phyloP scores from a whole-genome alignment of 2,797 vertebrate genomes.

The Telmatherina bonti region DNA sequence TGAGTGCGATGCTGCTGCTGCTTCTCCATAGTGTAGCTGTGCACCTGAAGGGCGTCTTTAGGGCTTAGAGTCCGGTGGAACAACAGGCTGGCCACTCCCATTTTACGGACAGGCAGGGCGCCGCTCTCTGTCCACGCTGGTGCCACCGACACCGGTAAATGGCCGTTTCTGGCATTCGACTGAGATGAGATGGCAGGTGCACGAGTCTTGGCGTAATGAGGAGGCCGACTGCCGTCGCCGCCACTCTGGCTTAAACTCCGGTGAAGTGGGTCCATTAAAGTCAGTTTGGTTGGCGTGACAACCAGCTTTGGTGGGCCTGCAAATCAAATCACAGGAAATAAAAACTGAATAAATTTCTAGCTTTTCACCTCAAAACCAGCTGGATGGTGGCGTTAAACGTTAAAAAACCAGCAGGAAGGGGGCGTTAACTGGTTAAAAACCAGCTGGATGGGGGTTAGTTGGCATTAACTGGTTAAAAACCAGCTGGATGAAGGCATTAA shows the following conservation, averaged over 20 bases:
- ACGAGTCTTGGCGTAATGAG: conserved; percentile 75
- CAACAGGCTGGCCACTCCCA: conserved; percentile 86
- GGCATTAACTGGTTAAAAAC: no score
- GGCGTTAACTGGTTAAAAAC: no score
- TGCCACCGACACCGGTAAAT: conserved; percentile 60
- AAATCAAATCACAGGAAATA: conserved; percentile 1
- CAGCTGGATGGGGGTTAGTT: no score
- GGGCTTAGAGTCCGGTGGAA: conserved; percentile 86
- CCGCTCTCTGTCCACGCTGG: conserved; percentile 55
- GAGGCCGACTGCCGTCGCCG: conserved; percentile 42
- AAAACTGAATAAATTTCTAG: not conserved
- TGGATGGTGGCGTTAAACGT: no score
- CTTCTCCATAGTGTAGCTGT: conserved; percentile 86
- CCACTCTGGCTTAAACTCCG: conserved; percentile 51
- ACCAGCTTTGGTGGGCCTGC: conserved; percentile 80
- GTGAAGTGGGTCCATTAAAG: conserved; percentile 76
- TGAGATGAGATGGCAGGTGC: conserved; percentile 66
- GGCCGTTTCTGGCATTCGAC: conserved; percentile 68
- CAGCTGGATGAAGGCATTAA: no score
- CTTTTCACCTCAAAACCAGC: no score
- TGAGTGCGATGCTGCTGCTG: conserved; percentile 66
- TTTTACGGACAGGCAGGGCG: conserved; percentile 75
- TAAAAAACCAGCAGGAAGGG: no score
- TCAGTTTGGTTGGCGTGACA: conserved; percentile 80
- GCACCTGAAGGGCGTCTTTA: conserved; percentile 86